Evolutionary conservation across 2,113 vertebrate genomes (phyloP).

Genomic region (Hylia prasina): DNA sequence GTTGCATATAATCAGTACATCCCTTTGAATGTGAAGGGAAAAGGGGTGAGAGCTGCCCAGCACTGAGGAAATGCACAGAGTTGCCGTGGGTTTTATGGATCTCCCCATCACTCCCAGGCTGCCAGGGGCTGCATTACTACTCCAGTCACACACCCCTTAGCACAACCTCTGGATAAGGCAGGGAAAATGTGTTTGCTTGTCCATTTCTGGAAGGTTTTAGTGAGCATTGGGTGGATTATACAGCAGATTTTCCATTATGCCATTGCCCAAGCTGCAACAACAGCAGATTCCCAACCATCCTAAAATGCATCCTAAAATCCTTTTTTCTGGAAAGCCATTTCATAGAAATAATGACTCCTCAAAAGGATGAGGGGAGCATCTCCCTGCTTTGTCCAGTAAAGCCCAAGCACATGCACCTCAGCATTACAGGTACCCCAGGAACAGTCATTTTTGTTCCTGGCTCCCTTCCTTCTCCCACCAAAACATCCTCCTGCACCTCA

Average conservation of each 20-base stretch:
- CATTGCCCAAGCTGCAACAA: background rate
- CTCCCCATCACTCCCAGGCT: background rate
- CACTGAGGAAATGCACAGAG: background rate
- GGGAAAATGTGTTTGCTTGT: background rate
- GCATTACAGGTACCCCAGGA: background rate
- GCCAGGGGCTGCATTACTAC: background rate
- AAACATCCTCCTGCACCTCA: background rate
- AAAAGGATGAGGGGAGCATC: background rate
- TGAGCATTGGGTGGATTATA: background rate
- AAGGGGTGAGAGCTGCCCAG: background rate
- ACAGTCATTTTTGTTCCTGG: background rate
- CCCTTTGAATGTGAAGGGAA: background rate
- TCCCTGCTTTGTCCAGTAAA: background rate
- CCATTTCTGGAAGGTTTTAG: conserved; percentile 10
- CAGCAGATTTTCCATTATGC: background rate
- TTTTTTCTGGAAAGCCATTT: background rate
- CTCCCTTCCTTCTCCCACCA: background rate
- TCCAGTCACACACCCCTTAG: background rate
- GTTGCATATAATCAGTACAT: background rate
- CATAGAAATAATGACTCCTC: background rate
- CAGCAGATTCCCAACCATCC: background rate
- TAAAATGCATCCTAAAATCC: background rate
- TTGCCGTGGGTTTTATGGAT: background rate
- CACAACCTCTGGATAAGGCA: background rate
- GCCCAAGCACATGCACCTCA: background rate